A percentile compares a stretch with the other conserved stretches of the same genome.
phyloP scores from a whole-genome alignment of 2,113 vertebrate species.

The Aspiorhynchus laticeps region DNA sequence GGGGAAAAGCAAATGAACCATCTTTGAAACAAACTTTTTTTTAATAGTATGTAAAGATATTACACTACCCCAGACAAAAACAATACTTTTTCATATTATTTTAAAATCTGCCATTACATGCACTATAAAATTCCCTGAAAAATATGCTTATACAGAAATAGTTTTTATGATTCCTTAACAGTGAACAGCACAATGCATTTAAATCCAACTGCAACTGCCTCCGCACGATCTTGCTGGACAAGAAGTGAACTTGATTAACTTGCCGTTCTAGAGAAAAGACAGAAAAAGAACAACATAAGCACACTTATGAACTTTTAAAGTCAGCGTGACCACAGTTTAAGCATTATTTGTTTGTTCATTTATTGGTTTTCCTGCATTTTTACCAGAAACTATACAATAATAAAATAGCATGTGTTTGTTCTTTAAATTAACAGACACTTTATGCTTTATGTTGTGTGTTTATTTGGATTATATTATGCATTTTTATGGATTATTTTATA shows the following conservation, averaged over 20 bases:
- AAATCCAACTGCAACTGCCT: slow-evolving; percentile 6
- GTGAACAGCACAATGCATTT: not conserved
- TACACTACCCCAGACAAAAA: not conserved
- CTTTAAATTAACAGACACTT: no score
- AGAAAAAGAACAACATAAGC: slow-evolving; percentile 10
- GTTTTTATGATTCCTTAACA: not conserved
- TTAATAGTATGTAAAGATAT: not conserved
- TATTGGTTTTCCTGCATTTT: not conserved
- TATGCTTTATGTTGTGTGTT: no score
- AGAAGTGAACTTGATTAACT: slow-evolving; percentile 58
- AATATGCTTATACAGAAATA: not conserved
- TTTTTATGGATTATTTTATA: no score
- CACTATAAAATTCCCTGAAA: not conserved
- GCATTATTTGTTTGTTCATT: not conserved
- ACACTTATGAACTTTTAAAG: no score
- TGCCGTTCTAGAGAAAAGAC: slow-evolving; percentile 58
- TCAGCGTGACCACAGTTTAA: not conserved
- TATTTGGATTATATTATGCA: no score
- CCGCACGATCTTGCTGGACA: slow-evolving; percentile 47
- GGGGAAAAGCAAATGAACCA: not conserved
- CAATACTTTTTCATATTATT: not conserved
- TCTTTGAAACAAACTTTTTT: not conserved
- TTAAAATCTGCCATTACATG: no score
- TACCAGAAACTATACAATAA: not conserved
- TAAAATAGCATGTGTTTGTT: no score